Percentiles rank a stretch among this genome's conserved stretches.
Evolutionary conservation across 1,140 invertebrate species (phyloP).

Genomic region (Pinna nobilis): DNA sequence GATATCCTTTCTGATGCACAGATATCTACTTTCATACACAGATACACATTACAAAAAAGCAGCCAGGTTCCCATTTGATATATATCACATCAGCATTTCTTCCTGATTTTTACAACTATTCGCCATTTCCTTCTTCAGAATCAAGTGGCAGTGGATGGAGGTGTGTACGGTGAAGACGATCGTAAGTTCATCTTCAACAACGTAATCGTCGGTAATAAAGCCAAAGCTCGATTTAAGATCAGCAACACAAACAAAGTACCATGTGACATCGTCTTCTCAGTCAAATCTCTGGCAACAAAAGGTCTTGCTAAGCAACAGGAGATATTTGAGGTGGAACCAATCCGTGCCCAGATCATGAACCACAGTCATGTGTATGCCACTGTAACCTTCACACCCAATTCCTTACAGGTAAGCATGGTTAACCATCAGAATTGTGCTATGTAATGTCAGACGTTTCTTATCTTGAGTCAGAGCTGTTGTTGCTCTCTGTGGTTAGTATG

Average conservation of each 20-base stretch:
- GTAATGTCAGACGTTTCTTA: too few species aligned
- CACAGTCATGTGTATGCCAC: constrained; percentile 72
- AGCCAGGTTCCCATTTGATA: too few species aligned
- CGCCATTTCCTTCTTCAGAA: neutral
- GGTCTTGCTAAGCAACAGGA: constrained; percentile 60
- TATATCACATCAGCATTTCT: too few species aligned
- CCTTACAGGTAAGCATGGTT: constrained; percentile 73
- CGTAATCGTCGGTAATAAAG: constrained; percentile 73
- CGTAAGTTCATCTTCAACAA: constrained; percentile 75
- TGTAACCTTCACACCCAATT: constrained; percentile 72
- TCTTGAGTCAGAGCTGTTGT: too few species aligned
- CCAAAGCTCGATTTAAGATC: constrained; percentile 74
- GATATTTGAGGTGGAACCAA: constrained; percentile 74
- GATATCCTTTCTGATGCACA: too few species aligned
- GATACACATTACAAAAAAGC: too few species aligned
- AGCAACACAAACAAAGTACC: constrained; percentile 73
- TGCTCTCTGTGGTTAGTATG: too few species aligned
- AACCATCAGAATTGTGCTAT: too few species aligned
- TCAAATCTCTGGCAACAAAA: constrained; percentile 59
- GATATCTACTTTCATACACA: too few species aligned
- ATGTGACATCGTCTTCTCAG: constrained; percentile 70
- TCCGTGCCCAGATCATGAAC: constrained; percentile 67
- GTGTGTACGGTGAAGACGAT: constrained; percentile 73
- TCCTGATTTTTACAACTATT: neutral
- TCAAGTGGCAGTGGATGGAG: constrained; percentile 51